Conservation (phyloP, 2,113 vertebrate species). For the Leptocoma aspasia region DNA sequence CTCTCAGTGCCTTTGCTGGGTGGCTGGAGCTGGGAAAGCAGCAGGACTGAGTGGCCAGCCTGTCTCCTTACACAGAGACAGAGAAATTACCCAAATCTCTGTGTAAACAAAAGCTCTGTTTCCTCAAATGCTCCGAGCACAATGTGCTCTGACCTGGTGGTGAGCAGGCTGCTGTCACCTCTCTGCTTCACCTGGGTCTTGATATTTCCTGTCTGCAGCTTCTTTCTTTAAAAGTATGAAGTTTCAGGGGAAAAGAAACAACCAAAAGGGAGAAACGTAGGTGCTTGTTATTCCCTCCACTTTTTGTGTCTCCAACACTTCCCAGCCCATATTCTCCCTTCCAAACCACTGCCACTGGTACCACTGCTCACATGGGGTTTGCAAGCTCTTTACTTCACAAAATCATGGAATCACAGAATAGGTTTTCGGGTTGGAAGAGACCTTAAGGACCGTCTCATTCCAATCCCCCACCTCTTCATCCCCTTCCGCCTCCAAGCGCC, state of each 20-base stretch:
- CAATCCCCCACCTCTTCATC: neutral
- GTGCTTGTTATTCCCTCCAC: neutral
- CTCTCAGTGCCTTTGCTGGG: neutral
- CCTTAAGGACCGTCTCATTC: neutral
- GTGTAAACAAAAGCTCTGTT: neutral
- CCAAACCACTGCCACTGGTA: neutral
- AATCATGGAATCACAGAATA: neutral
- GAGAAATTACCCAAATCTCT: neutral
- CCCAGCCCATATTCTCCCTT: neutral
- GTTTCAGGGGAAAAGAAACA: neutral
- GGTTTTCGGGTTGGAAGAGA: neutral
- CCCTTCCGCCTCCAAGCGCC: neutral
- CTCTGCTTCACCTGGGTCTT: neutral
- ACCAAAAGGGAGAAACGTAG: neutral
- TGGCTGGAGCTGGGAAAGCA: neutral
- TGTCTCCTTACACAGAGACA: neutral
- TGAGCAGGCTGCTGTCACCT: neutral
- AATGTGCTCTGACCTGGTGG: rapidly evolving
- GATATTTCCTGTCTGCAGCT: neutral
- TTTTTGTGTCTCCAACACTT: neutral
- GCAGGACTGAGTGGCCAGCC: rapidly evolving
- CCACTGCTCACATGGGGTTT: rapidly evolving
- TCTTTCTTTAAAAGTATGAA: neutral
- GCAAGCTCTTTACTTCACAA: neutral
- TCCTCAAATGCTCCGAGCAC: neutral